Evolutionary conservation across 1,140 invertebrate genomes (phyloP), one percentile per base, ranked within the genome.

Genomic region (Ganaspis sp.): DNA sequence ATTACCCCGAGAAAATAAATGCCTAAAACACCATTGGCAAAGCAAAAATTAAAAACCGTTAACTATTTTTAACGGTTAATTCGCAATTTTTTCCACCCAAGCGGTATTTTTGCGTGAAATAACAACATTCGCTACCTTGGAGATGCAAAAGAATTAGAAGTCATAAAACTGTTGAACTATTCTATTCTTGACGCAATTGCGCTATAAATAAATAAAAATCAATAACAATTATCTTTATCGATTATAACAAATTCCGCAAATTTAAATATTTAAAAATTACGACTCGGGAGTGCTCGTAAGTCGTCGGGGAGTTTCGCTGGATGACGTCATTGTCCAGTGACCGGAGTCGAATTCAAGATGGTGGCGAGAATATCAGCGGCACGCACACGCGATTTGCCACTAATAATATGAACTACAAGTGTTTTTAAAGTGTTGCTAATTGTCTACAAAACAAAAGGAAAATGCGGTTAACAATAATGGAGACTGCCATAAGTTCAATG

Each of bases 381-480:
- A 26, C 23, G 58, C 23, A n/a, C 21, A 64, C 58, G 19, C 45
- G 17, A 19, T 49, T 49, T 49, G 19, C 9, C 12, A 49, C 17
- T 17, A 17, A 49, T 49, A 49, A 4, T 17, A 49, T 49, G 45
- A 49, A 49, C n/a, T 15, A 17, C 15, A n/a, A 64, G 58, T 64
- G 58, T 64, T 64, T 64, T n/a, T 34, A 17, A 6, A 64, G 3
- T 34, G 12, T n/a, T 6, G n/a, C 6, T 64, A 1, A 12, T 64
- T 64, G 15, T 29, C 26, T 29, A n/a, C 29, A 6, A 6, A 4
- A 12, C 15, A 15, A 12, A 29, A 64, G 2, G 1, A 64, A 64
- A 12, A 29, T 29, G 58, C 58, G 58, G 58, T 64, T 64, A 64
- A 29, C 26, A 58, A 58, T 58, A 64, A 64, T 64, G 58, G 58